Conservation (phyloP, 2,888 invertebrate species). For the Lingula anatina region DNA sequence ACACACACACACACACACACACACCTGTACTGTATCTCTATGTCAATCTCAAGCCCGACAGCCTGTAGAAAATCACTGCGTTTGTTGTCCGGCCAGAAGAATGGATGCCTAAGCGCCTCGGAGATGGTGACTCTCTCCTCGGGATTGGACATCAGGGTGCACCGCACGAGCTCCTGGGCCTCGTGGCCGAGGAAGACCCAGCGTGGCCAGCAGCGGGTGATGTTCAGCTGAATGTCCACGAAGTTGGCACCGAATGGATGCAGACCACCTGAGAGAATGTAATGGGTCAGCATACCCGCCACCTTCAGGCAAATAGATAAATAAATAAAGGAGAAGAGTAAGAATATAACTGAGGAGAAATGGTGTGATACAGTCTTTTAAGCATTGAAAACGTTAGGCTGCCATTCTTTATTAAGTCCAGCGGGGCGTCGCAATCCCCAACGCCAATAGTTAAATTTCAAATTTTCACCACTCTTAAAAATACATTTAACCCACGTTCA, state of each 20-base stretch:
- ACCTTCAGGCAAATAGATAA: too few species aligned
- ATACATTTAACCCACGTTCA: too few species aligned
- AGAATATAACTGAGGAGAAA: too few species aligned
- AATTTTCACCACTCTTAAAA: too few species aligned
- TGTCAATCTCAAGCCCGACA: neutral
- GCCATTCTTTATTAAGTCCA: too few species aligned
- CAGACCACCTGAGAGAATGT: conserved; percentile 11
- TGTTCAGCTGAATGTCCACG: conserved; percentile 3
- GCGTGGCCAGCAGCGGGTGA: conserved; percentile 3
- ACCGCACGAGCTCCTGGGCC: conserved; percentile 6
- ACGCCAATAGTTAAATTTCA: too few species aligned
- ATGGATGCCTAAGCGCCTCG: conserved; percentile 6
- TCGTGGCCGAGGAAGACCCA: conserved; percentile 2
- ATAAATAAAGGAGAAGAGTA: too few species aligned
- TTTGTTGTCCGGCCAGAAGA: conserved; percentile 10
- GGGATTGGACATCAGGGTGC: conserved; percentile 7
- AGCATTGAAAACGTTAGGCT: too few species aligned
- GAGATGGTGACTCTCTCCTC: conserved; percentile 1
- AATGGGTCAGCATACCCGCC: conserved; percentile 12
- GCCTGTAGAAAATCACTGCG: conserved; percentile 7
- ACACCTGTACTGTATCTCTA: neutral
- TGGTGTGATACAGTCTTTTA: too few species aligned
- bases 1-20: too few species aligned
- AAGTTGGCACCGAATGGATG: conserved; percentile 10
- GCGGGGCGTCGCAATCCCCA: too few species aligned